A percentile compares a stretch with the other conserved stretches of the same genome.
Evolutionary conservation across 2,888 invertebrate genomes (phyloP).

Genomic region (Hyposoter dolosus): DNA sequence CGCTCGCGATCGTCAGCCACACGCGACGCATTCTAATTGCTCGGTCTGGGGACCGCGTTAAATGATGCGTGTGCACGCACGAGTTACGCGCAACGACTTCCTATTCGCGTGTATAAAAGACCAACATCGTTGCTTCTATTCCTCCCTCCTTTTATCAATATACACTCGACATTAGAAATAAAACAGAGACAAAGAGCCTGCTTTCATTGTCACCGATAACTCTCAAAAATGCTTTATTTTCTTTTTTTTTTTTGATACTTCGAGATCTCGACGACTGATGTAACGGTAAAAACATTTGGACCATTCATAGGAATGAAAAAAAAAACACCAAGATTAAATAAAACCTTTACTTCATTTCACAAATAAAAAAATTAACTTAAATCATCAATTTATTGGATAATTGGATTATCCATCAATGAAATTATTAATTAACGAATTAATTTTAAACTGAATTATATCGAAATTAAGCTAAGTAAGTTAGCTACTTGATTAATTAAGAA

Average conservation of each 20-base stretch:
- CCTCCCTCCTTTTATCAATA: constrained; percentile 10
- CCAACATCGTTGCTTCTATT: constrained; percentile 5
- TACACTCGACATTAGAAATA: neutral
- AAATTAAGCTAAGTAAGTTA: too few relatives aligned
- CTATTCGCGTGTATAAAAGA: constrained; percentile 45
- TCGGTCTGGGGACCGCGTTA: constrained; percentile 71
- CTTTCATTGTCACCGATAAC: neutral
- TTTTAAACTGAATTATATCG: too few relatives aligned
- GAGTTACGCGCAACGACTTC: constrained; percentile 68
- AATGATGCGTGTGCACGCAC: constrained; percentile 74
- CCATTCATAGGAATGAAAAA: neutral
- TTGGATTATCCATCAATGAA: too few relatives aligned
- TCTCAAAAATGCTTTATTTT: neutral
- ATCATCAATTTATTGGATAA: too few relatives aligned
- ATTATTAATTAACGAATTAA: too few relatives aligned
- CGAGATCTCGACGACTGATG: neutral
- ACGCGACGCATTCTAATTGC: constrained; percentile 76
- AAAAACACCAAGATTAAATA: neutral
- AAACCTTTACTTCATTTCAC: neutral
- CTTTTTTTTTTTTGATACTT: neutral
- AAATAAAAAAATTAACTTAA: too few relatives aligned
- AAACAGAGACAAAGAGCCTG: neutral
- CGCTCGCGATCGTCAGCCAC: constrained; percentile 63
- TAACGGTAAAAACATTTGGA: neutral
- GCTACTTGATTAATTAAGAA: too few relatives aligned